Evolutionary conservation across 30 jellyfish, hydroid and myxozoan genomes (phyloP).

Genomic region (Cassiopea andromeda): DNA sequence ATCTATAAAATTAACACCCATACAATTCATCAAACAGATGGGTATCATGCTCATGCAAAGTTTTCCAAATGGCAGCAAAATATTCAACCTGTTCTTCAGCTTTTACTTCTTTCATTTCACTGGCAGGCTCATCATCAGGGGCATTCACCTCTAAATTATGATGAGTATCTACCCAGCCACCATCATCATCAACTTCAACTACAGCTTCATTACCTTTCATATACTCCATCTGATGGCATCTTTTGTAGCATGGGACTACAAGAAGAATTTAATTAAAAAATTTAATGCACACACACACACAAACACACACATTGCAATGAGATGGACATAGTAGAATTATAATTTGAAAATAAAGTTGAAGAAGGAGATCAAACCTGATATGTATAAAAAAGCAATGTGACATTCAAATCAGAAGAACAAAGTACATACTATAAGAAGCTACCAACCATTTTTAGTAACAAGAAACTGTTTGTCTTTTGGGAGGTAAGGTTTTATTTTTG

Average conservation of each 20-base stretch:
- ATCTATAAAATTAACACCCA: too few relatives aligned
- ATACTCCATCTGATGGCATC: slow-evolving; percentile 95
- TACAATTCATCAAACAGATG: too few relatives aligned
- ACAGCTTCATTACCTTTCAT: slow-evolving; percentile 85
- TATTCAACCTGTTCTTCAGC: background rate
- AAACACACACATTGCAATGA: too few relatives aligned
- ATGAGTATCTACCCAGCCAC: slow-evolving; percentile 99
- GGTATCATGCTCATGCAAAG: too few relatives aligned
- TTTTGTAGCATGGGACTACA: slow-evolving; percentile 94
- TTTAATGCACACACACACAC: too few relatives aligned
- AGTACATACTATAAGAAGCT: background rate
- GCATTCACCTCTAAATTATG: slow-evolving; percentile 78
- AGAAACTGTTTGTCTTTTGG: slow-evolving; percentile 93
- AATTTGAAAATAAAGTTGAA: too few relatives aligned
- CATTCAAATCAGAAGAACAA: background rate
- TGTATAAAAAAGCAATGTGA: background rate
- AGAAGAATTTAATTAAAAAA: background rate
- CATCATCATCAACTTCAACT: slow-evolving; percentile 93
- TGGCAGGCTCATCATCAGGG: slow-evolving; percentile 79
- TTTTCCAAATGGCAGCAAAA: too few relatives aligned
- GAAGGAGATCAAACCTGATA: too few relatives aligned
- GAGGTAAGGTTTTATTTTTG: slow-evolving; percentile 85
- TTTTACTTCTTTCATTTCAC: slow-evolving; percentile 75
- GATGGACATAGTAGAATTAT: too few relatives aligned
- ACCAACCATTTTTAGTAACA: slow-evolving; percentile 92